Conservation (phyloP, 2,888 invertebrate genomes). For the Orchestes rusci region DNA sequence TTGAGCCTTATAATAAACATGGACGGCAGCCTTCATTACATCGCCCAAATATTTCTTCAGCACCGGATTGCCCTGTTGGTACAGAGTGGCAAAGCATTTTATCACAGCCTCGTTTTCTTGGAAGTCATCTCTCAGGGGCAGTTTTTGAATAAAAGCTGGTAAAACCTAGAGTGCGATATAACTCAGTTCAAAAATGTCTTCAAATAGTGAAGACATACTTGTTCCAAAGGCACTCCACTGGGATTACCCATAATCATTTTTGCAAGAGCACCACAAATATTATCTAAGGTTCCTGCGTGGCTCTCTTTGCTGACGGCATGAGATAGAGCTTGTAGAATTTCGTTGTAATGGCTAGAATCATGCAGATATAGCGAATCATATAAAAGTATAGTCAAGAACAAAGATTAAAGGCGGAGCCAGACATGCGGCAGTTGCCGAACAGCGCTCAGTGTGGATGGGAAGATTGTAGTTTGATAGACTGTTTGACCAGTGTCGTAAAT, state of each 20-base stretch:
- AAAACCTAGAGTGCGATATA: slow-evolving; percentile 47
- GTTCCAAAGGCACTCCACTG: slow-evolving; percentile 58
- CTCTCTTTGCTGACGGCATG: slow-evolving; percentile 56
- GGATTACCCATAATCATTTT: slow-evolving; percentile 62
- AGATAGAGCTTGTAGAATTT: slow-evolving; percentile 61
- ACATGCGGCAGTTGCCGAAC: no score
- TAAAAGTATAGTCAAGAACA: no score
- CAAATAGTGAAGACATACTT: slow-evolving; percentile 43
- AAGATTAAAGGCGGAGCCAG: no score
- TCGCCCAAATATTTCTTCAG: slow-evolving; percentile 48
- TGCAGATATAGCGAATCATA: no score
- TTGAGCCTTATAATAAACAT: slow-evolving; percentile 52
- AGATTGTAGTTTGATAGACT: no score
- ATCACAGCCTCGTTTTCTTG: slow-evolving; percentile 67
- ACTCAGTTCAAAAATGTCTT: background rate
- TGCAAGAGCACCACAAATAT: slow-evolving; percentile 70
- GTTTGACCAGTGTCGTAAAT: no score
- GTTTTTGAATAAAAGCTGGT: slow-evolving; percentile 60
- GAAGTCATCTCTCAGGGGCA: slow-evolving; percentile 67
- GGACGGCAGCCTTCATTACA: slow-evolving; percentile 50
- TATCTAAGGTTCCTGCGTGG: slow-evolving; percentile 63
- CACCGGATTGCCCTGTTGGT: slow-evolving; percentile 53
- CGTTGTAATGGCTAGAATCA: slow-evolving; percentile 58
- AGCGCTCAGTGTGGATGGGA: no score
- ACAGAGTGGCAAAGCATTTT: slow-evolving; percentile 57